Percentiles rank a stretch among this genome's conserved stretches.
Conservation (phyloP, 2,113 vertebrate genomes). For the Steatornis caripensis region DNA sequence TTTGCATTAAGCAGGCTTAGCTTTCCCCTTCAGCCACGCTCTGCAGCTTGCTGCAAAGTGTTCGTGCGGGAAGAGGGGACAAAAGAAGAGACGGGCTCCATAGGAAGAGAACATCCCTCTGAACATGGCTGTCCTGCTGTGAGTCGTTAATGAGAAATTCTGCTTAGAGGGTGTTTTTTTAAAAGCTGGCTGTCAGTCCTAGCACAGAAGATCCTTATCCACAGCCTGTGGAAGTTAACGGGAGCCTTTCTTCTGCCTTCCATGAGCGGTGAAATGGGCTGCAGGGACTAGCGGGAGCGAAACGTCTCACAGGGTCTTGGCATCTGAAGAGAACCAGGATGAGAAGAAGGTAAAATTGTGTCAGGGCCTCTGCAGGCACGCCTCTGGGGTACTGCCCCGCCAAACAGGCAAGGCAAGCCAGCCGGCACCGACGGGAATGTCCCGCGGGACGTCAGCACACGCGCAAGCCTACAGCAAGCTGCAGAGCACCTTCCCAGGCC, state of each 20-base stretch:
- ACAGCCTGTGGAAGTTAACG: background rate
- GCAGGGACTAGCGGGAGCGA: background rate
- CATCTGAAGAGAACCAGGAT: background rate
- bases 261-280: background rate
- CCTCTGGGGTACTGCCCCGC: background rate
- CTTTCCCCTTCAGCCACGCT: background rate
- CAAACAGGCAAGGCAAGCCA: background rate
- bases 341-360: background rate
- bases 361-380: background rate
- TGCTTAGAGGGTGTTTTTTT: background rate
- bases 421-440: background rate
- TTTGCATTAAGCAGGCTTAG: background rate
- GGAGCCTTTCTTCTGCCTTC: background rate
- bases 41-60: background rate
- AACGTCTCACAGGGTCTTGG: background rate
- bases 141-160: background rate
- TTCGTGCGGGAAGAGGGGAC: background rate
- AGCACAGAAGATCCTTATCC: background rate
- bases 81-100: background rate
- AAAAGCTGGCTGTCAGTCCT: background rate
- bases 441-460: background rate
- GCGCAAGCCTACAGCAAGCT: rapidly evolving
- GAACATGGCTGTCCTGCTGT: background rate
- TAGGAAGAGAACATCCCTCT: background rate
- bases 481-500: background rate